Evolutionary conservation across 1,140 invertebrate species (phyloP), one percentile per base, ranked within the genome.

Genomic region (Aplysia californica): DNA sequence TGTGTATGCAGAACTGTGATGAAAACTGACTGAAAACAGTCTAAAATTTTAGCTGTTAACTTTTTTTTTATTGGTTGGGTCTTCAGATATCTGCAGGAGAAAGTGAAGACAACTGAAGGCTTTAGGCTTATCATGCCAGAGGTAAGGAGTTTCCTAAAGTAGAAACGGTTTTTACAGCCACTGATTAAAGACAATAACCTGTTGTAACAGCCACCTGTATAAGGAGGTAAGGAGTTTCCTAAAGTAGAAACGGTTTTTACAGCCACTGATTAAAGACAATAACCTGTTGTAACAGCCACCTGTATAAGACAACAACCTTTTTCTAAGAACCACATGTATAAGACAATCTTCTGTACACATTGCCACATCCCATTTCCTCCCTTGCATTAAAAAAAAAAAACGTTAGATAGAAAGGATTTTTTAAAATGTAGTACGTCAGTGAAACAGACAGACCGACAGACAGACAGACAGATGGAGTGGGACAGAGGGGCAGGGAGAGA

Each of bases 131-230:
- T 69, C 3, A 6, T 50, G 26, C 36, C 36, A 69, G 67, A 69
- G 38, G 67, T 69, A 69, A 36, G 67, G 20, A 50, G 44, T 15
- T 50, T 50, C n/a, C n/a, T 10, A 50, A 50, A n/a, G n/a, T n/a
- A 50, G n/a, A 50, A 50, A 50, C 10, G 44, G 10, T 50, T 10
- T 50, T 50, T 10, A 15, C 10, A 50, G n/a, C 10, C n/a, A 15
- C n/a, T 50, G 44, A 15, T 50, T 10, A 50, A n/a, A 15, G 10
- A n/a, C 10, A 15, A 15, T 50, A 50, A 50, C 44, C 10, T 50
- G 10, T 50, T 50, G 44, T 50, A 50, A 10, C 44, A 15, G 10
- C 10, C n/a, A 50, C 10, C 44, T 50, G n/a, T 10, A 50, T 15
- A 50, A n/a, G 44, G 44, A 50, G 44, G 44, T n/a, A 50, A n/a